Evolutionary conservation across 2,113 vertebrate genomes (phyloP), one percentile per base, ranked within the genome.

Genomic region (Grantiella picta): DNA sequence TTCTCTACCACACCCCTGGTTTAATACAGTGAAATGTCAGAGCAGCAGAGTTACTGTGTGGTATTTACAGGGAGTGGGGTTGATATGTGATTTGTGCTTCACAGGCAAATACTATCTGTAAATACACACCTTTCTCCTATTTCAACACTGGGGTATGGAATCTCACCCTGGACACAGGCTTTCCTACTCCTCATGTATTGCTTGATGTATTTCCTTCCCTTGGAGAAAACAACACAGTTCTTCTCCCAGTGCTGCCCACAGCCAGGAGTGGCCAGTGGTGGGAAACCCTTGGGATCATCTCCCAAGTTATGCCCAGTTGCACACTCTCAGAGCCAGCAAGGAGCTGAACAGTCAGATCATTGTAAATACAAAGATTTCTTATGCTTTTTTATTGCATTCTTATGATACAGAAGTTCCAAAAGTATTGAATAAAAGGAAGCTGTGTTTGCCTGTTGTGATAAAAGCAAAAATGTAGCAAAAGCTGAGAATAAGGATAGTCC

Each of bases 61-160:
- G 11, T 28, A 0, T 61, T 22, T 29, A 23, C 5, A 5, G 7
- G 3, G 15, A 2, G 12, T 4, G 17, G 7, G 1, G 50, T n/a
- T 54, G 42, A 10, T 35, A 12, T 5, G 5, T 61, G 35, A 63
- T 13, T 11, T 54, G 19, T 35, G 29, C 42, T 90, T 50, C 38
- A 4, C 10, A 25, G 38, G 52, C 73, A 21, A 25, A 15, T 19
- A 38, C 82, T 75, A 28, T 8, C 72, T 16, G 13, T 44, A 35
- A 92, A 60, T 12, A 7, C 25, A 27, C 24, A 6, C 14, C 17
- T 56, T 38, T 68, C 47, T 76, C 24, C 61, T 38, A 0, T 71
- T 88, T 25, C 65, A 50, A 7, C 56, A 8, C 42, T 49, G 68
- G 45, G 36, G 5, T 27, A 4, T 59, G 53, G 35, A 54, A 12